Percentiles rank a stretch among this genome's conserved stretches.
Evolutionary conservation across 1,140 invertebrate genomes (phyloP).

Genomic region (Drosophila arawakana): DNA sequence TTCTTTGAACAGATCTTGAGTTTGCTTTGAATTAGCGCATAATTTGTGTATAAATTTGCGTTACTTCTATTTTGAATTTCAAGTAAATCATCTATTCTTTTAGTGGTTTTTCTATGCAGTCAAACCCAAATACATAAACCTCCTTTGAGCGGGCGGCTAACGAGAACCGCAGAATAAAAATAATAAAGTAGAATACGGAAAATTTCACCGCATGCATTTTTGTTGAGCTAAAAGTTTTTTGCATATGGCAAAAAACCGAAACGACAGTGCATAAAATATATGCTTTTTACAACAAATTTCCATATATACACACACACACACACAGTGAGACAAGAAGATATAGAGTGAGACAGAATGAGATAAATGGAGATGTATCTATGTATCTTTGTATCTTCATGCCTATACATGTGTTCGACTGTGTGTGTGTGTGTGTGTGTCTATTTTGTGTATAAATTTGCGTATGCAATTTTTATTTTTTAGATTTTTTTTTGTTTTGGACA

Average conservation of each 20-base stretch:
- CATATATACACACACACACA: constrained; percentile 39
- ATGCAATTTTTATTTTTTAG: constrained; percentile 67
- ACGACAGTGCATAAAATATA: constrained; percentile 82
- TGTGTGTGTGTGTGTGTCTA: constrained; percentile 17
- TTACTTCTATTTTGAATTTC: neutral
- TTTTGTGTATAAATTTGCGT: constrained; percentile 78
- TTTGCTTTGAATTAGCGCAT: neutral
- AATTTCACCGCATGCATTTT: constrained; percentile 61
- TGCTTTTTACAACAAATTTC: constrained; percentile 74
- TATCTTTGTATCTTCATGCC: constrained; percentile 40
- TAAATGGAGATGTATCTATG: constrained; percentile 3
- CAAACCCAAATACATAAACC: constrained; percentile 8
- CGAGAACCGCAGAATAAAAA: constrained; percentile 47
- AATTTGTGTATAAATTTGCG: too few relatives aligned
- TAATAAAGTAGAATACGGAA: constrained; percentile 17
- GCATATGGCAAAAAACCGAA: constrained; percentile 56
- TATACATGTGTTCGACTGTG: constrained; percentile 21
- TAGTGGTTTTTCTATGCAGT: neutral
- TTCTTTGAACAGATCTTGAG: neutral
- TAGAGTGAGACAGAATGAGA: neutral
- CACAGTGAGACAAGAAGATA: neutral
- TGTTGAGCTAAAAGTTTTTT: constrained; percentile 55
- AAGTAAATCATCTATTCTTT: constrained; percentile 1
- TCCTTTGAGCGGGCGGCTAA: constrained; percentile 23
- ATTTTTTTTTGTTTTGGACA: constrained; percentile 24